Evolutionary conservation across 2,113 vertebrate species (phyloP), one percentile per base, ranked within the genome.

Genomic region (Callorhinus ursinus): DNA sequence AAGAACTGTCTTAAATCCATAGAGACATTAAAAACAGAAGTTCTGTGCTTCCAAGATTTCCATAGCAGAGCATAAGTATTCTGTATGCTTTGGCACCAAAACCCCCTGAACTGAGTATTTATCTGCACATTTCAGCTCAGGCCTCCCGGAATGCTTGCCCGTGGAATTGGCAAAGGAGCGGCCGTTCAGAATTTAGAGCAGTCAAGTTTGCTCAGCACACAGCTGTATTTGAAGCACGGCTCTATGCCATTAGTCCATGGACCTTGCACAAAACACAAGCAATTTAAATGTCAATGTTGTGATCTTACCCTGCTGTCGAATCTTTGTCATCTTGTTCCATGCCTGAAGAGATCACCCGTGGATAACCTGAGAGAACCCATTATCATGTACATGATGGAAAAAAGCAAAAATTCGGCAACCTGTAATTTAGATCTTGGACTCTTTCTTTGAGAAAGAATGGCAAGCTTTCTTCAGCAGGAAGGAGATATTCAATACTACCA

Each of bases 31-130:
- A 93, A 93, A 98, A 83, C 84, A 82, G 83, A 85, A 97, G 93
- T 86, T 79, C 21, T 11, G 69, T 86, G 83, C 83, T 92, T 94
- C 71, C 67, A 59, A 95, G 94, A 63, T 97, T 96, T 93, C 98
- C 14, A 0, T 8, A 77, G 51, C 39, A 94, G 93, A 88, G 72
- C 51, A 33, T 46, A 61, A 96, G 57, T 24, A 76, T 71, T 87
- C 61, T 95, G 71, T 97, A 39, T 97, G 97, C 79, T 96, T 98
- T 96, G 96, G 96, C 96, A 96, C 95, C 88, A 24, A 86, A 84
- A 94, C 22, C 86, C 61, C 74, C 83, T 95, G 96, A 76, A 26
- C 85, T 15, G 65, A 97, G 85, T 84, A 53, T 96, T 96, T 96
- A 81, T 98, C 97, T 97, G 97, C 96, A 77, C 82, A 55, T 90